A percentile compares a stretch with the other conserved stretches of the same genome.
These are phyloP conservation scores for Drosophila greeni DNA, from an alignment of 2,888 invertebrate genomes.

Conservation along the genomic window DNA sequence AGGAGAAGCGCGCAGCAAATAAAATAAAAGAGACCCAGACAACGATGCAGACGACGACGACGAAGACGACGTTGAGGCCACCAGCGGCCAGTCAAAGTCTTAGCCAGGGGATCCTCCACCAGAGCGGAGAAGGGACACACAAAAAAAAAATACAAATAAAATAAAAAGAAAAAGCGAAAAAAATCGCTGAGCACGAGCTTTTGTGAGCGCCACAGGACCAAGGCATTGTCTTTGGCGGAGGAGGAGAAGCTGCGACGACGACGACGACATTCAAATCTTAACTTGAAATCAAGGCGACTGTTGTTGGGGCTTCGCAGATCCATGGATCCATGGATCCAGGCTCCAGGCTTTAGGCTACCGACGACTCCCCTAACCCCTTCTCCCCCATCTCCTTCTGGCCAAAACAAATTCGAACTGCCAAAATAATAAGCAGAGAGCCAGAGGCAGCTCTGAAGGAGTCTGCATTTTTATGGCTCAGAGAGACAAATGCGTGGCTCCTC, in stretches of 20 bases:
- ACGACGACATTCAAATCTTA: constrained; percentile 77
- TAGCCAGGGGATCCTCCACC: constrained; percentile 13
- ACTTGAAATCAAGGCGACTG: constrained; percentile 73
- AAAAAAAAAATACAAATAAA: not conserved
- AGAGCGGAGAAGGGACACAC: not conserved
- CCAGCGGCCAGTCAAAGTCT: constrained; percentile 52
- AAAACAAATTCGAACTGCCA: constrained; percentile 74
- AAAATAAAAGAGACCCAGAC: constrained; percentile 40
- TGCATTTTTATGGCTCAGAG: constrained; percentile 50
- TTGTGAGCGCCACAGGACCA: constrained; percentile 46
- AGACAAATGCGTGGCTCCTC: constrained; percentile 58
- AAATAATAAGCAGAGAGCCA: constrained; percentile 64
- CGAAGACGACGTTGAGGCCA: constrained; percentile 35
- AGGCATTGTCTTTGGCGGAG: constrained; percentile 42
- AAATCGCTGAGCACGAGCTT: constrained; percentile 55
- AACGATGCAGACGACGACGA: constrained; percentile 40
- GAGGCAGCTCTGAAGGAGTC: constrained; percentile 4
- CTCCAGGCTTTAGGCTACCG: constrained; percentile 33
- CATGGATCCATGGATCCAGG: not conserved
- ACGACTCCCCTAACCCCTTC: too few relatives aligned
- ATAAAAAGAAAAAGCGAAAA: not conserved
- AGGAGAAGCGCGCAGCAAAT: constrained; percentile 51
- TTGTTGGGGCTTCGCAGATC: constrained; percentile 1
- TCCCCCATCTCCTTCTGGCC: constrained; percentile 51
- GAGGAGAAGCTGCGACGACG: constrained; percentile 52